phyloP scores from a whole-genome alignment of 2,113 vertebrate species.

The Asarcornis scutulata region DNA sequence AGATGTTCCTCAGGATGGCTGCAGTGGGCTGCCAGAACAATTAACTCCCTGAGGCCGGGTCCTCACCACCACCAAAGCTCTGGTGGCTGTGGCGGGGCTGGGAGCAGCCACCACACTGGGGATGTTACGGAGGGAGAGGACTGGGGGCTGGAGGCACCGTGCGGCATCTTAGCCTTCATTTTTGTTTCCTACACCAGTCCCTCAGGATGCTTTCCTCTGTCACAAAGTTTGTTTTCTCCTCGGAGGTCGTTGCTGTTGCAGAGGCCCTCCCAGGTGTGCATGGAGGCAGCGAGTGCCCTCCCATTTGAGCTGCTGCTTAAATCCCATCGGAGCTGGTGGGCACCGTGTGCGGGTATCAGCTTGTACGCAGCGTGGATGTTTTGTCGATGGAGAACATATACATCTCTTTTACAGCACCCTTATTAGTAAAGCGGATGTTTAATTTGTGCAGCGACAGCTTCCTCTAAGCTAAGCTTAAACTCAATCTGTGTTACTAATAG shows the following conservation, averaged over 20 bases:
- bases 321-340: neutral
- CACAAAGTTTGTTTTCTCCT: neutral
- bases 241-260: neutral
- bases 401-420: neutral
- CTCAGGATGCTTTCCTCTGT: neutral
- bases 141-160: neutral
- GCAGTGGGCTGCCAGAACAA: neutral
- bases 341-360: neutral
- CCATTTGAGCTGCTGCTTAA: neutral
- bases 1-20: constrained; percentile 14
- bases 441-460: neutral
- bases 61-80: fast-evolving
- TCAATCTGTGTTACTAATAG: constrained; percentile 52
- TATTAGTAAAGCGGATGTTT: constrained; percentile 19
- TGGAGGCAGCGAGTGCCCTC: neutral
- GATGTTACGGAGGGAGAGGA: neutral
- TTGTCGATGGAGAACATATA: neutral
- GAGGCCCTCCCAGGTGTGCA: neutral
- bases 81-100: neutral
- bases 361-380: neutral
- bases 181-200: neutral
- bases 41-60: neutral
- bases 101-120: neutral
- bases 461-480: constrained; percentile 54
- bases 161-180: neutral